A percentile compares a stretch with the other conserved stretches of the same genome.
These are phyloP conservation scores for Tokudaia muenninki DNA, from an alignment of 2,797 vertebrate species.

Conservation along the genomic window DNA sequence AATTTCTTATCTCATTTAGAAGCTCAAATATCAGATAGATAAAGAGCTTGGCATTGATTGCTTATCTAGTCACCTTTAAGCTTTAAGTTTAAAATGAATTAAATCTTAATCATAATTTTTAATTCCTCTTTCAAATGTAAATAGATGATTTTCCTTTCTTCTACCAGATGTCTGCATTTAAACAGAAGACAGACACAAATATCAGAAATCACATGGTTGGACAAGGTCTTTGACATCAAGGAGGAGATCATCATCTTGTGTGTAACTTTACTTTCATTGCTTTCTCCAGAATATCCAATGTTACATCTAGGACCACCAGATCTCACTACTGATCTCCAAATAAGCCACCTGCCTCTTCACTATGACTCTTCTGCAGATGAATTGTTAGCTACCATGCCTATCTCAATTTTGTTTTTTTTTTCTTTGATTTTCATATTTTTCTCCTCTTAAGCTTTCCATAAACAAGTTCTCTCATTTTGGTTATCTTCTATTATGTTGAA, in stretches of 20 bases:
- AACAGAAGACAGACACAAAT: neutral
- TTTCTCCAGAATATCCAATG: neutral
- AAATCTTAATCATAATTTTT: neutral
- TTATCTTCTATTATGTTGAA: neutral
- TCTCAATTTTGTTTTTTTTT: neutral
- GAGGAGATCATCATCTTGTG: neutral
- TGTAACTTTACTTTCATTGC: neutral
- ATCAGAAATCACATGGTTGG: neutral
- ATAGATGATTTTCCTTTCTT: neutral
- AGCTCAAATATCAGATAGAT: neutral
- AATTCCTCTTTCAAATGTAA: slow-evolving; percentile 33
- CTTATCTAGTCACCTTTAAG: neutral
- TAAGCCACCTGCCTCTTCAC: neutral
- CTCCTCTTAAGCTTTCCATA: neutral
- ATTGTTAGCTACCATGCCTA: neutral
- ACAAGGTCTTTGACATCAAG: neutral
- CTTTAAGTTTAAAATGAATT: slow-evolving; percentile 25
- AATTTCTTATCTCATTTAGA: slow-evolving; percentile 26
- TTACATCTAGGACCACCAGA: neutral
- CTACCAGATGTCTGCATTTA: neutral
- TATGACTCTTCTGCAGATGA: neutral
- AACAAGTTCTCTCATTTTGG: neutral
- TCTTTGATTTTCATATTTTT: neutral
- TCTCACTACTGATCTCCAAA: neutral
- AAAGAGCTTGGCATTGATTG: neutral